Evolutionary conservation across 2,113 vertebrate species (phyloP).

Genomic region (Scolopax mira): DNA sequence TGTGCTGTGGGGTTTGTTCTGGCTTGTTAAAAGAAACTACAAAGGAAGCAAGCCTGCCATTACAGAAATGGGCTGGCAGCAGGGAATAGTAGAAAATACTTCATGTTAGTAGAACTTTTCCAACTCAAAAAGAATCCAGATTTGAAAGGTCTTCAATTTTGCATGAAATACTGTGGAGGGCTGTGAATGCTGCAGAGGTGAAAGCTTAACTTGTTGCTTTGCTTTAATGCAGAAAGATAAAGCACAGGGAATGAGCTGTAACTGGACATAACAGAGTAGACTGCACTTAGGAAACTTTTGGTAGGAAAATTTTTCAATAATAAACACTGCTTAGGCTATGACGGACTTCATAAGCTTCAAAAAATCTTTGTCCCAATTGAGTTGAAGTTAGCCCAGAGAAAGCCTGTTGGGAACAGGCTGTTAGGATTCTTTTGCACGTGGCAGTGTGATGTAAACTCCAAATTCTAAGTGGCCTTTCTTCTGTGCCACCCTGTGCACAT

Average conservation of each 20-base stretch:
- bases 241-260: not conserved
- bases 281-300: not conserved
- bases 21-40: not conserved
- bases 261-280: not conserved
- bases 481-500: not conserved
- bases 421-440: not conserved
- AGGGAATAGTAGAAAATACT: not conserved
- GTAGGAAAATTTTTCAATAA: not conserved
- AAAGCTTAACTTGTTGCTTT: not conserved
- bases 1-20: not conserved
- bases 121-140: not conserved
- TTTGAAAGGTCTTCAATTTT: slow-evolving; percentile 40
- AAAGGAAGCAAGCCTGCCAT: not conserved
- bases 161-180: not conserved
- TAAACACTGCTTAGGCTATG: not conserved
- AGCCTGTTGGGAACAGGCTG: not conserved
- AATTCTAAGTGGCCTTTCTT: not conserved
- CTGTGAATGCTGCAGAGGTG: not conserved
- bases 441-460: not conserved
- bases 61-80: not conserved
- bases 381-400: not conserved
- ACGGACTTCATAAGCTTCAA: not conserved
- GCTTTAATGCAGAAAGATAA: not conserved
- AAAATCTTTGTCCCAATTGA: not conserved
- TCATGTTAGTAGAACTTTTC: not conserved